Evolutionary conservation across 1,140 invertebrate genomes (phyloP), one percentile per base, ranked within the genome.

Genomic region (Thalassaphorura encarpata): DNA sequence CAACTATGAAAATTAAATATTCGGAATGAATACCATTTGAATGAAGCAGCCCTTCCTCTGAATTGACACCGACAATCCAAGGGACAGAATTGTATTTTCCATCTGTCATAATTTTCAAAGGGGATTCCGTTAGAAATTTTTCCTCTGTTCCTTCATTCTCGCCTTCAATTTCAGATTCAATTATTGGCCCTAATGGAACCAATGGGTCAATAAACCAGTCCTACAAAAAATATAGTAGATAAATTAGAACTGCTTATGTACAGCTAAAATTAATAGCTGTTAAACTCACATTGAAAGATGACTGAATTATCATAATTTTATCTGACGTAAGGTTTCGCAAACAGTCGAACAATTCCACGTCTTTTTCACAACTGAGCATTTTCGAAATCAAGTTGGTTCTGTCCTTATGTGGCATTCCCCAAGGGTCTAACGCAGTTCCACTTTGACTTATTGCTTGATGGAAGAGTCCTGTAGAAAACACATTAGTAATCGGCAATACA

Each of bases 21-120:
- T n/a, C n/a, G n/a, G n/a, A n/a, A n/a, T n/a, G n/a, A n/a, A n/a
- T n/a, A 62, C 60, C 40, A 43, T 46, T 52, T 2, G 56, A n/a
- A 40, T 58, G 52, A 11, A 58, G 41, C 6, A 62, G 40, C 0
- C 60, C 60, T 49, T 62, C 60, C 16, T 58, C 60, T 3, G 60
- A 56, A 29, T 50, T 54, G 11, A 59, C 57, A 0, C 52, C 52
- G 21, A 36, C 41, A n/a, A 60, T 28, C 58, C 58, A 60, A 19
- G 58, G 58, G 18, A 60, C 58, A 24, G 29, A 16, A 18, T 39
- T 55, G 2, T 33, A 45, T 39, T 41, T 23, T 16, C 58, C 48
- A 11, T 33, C 28, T 27, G 36, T 8, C n/a, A 53, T 4, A 6
- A 62, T 29, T 42, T 33, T 26, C 26, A 47, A 15, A 1, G 57